A percentile compares a stretch with the other conserved stretches of the same genome.
Evolutionary conservation across 30 jellyfish, hydroid and myxozoan genomes (phyloP).

Genomic region (Mastigias papua): DNA sequence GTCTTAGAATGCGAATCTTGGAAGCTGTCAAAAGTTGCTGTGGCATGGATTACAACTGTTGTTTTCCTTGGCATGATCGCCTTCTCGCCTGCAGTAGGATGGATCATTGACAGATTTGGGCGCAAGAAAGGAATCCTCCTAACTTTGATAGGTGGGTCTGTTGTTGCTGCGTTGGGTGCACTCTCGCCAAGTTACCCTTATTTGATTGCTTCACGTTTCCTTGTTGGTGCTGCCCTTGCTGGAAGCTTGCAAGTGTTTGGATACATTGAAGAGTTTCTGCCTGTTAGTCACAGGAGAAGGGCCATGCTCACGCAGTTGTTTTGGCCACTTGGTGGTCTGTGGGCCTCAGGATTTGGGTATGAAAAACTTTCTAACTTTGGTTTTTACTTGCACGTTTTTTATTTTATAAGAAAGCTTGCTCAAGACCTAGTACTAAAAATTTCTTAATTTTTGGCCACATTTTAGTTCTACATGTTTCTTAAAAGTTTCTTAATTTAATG

Average conservation of each 20-base stretch:
- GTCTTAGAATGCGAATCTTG: constrained; percentile 65
- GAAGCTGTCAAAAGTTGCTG: constrained; percentile 59
- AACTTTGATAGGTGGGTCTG: constrained; percentile 53
- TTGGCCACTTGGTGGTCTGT: constrained; percentile 79
- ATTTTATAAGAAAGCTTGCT: no score
- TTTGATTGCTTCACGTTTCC: constrained; percentile 54
- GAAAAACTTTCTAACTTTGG: neutral
- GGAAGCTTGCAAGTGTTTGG: constrained; percentile 78
- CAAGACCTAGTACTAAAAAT: no score
- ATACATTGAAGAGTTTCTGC: constrained; percentile 70
- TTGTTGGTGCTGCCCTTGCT: constrained; percentile 77
- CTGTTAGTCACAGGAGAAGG: constrained; percentile 71
- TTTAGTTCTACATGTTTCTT: no score
- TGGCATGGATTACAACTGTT: constrained; percentile 75
- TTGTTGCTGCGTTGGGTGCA: constrained; percentile 66
- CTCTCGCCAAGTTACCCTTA: constrained; percentile 69
- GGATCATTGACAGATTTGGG: constrained; percentile 50
- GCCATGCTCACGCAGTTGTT: constrained; percentile 70
- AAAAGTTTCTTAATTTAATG: no score
- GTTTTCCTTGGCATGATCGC: constrained; percentile 72
- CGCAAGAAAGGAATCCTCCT: constrained; percentile 55
- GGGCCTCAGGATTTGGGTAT: constrained; percentile 81
- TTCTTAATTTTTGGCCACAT: no score
- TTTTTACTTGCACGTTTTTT: no score
- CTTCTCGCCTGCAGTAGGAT: constrained; percentile 63